phyloP scores from a whole-genome alignment of 2,113 vertebrate species.

The Potamarius usumacintae region DNA sequence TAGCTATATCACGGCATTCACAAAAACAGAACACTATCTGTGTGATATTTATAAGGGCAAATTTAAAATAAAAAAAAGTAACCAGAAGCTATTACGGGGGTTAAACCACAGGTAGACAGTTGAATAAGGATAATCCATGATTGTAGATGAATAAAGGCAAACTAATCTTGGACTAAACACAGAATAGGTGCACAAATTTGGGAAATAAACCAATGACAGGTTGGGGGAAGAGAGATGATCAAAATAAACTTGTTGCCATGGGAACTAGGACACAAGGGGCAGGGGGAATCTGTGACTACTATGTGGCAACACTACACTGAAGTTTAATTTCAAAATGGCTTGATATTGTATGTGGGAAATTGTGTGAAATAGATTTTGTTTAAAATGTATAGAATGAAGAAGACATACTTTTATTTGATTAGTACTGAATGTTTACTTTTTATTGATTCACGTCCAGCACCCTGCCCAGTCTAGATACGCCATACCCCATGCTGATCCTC shows the following conservation, averaged over 20 bases:
- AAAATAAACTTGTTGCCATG: background rate
- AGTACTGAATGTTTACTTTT: conserved; percentile 17
- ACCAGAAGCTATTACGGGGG: too few species aligned
- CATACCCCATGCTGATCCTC: conserved; percentile 89
- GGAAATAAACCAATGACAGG: background rate
- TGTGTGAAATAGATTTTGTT: background rate
- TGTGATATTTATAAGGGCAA: background rate
- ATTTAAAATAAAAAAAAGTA: background rate
- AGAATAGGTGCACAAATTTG: background rate
- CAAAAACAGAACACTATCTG: background rate
- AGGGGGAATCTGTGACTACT: background rate
- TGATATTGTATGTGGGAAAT: background rate
- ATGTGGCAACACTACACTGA: background rate
- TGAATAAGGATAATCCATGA: background rate
- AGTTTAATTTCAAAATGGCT: background rate
- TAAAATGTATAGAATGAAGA: background rate
- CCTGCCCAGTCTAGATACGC: conserved; percentile 71
- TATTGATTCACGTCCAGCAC: conserved; percentile 72
- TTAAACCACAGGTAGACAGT: too few species aligned
- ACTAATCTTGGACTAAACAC: background rate
- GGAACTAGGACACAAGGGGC: background rate
- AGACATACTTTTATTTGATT: background rate
- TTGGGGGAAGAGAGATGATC: background rate
- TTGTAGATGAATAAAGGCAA: background rate
- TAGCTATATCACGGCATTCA: background rate